Evolutionary conservation across 2,113 vertebrate species (phyloP), one percentile per base, ranked within the genome.

Genomic region (Clarias macrocephalus): DNA sequence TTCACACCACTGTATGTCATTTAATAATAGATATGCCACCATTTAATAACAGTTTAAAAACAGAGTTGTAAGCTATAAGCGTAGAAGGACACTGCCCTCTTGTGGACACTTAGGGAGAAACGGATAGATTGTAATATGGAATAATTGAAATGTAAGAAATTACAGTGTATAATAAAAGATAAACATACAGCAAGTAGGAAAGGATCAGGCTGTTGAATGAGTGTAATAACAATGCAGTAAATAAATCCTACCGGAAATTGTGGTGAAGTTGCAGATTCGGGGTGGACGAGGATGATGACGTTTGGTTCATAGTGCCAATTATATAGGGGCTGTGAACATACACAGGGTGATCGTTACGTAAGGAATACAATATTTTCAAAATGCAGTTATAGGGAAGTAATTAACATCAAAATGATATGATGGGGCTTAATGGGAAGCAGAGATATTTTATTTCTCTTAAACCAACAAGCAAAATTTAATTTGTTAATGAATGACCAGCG

Each of bases 291-390:
- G 97, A 98, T 8, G 98, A 97, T 16, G 98, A 97, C 83, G 98
- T 97, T 92, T 99, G 98, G 94, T 97, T 99, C 98, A 99, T 99
- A 18, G 98, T 99, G 88, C 98, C 98, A n/a, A 99, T 99, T 84
- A 99, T 99, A 82, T 97, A 99, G 0, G 98, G 98, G 63, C 98
- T 99, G 88, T 52, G 33, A 66, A 48, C 16, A 59, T 12, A 57
- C 52, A 19, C 16, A 33, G 7, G 57, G 57, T 25, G 5, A 19
- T 57, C 7, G 28, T 30, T 68, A 30, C 5, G n/a, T 30, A 30
- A 68, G 65, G 28, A 19, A 70, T 2, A 33, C 6, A 18, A 33
- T 30, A 33, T 18, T 70, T 18, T 2, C 15, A 9, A 15, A 18
- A 73, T 70, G 30, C 28, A 21, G 30, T 72, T 19, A 75, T 12